phyloP scores from a whole-genome alignment of 2,113 vertebrate species.

The Hiodon alosoides region DNA sequence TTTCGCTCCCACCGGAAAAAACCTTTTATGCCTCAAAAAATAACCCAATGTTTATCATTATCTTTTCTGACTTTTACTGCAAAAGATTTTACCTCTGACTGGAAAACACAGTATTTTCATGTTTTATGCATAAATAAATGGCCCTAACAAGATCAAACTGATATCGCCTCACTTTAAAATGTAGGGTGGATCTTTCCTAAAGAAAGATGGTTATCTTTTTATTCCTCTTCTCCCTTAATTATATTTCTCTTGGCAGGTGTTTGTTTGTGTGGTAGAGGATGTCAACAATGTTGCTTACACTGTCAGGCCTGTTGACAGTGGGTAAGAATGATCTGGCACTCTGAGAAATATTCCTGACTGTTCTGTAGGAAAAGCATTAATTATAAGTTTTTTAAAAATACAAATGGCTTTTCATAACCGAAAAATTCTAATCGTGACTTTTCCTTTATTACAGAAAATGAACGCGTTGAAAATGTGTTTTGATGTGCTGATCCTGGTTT shows the following conservation, averaged over 20 bases:
- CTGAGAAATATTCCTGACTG: conserved; percentile 58
- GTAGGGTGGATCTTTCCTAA: conserved; percentile 47
- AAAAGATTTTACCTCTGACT: conserved; percentile 47
- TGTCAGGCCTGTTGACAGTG: conserved; percentile 68
- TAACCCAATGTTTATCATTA: conserved; percentile 46
- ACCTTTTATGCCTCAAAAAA: conserved; percentile 35
- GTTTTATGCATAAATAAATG: conserved; percentile 66
- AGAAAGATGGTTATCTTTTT: conserved; percentile 42
- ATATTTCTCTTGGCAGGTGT: conserved; percentile 48
- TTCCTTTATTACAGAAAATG: not conserved
- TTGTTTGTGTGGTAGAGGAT: conserved; percentile 43
- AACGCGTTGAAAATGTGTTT: not conserved
- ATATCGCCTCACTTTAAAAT: conserved; percentile 47
- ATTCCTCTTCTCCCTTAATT: conserved; percentile 62
- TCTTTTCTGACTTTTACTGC: conserved; percentile 43
- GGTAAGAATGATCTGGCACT: conserved; percentile 63
- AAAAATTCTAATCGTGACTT: conserved; percentile 52
- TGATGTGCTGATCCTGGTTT: too few relatives aligned
- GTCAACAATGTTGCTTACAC: conserved; percentile 63
- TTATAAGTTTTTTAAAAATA: conserved; percentile 53
- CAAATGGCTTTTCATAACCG: conserved; percentile 47
- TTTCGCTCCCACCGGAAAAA: not conserved
- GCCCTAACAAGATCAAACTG: conserved; percentile 65
- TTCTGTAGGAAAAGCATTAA: conserved; percentile 66
- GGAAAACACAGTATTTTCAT: conserved; percentile 59